Conservation (phyloP, 2,113 vertebrate genomes). For the Chunga burmeisteri region DNA sequence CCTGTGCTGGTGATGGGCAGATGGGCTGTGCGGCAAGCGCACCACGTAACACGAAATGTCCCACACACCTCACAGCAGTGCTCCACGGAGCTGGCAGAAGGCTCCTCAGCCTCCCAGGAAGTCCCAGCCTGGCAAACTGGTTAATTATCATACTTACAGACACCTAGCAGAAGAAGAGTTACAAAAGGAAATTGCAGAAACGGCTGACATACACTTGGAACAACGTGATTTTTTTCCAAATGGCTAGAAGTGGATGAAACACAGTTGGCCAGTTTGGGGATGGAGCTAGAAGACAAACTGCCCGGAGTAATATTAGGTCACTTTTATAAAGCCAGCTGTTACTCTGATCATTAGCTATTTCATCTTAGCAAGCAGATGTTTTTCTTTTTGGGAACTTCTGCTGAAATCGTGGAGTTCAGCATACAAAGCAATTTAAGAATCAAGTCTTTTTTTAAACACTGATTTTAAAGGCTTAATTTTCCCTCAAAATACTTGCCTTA, state of each 20-base stretch:
- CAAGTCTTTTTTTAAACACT: not conserved
- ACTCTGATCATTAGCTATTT: conserved; percentile 1
- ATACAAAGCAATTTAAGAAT: not conserved
- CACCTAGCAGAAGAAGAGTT: not conserved
- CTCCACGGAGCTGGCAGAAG: not conserved
- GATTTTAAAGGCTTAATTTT: not conserved
- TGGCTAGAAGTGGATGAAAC: not conserved
- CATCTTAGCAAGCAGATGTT: conserved; percentile 3
- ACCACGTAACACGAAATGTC: not conserved
- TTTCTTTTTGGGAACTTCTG: not conserved
- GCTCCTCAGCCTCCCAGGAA: not conserved
- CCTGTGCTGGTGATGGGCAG: not conserved
- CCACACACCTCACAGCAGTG: not conserved
- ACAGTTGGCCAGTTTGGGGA: not conserved
- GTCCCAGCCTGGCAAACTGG: not conserved
- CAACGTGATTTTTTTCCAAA: not conserved
- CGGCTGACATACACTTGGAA: not conserved
- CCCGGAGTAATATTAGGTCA: not conserved
- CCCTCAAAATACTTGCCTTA: not conserved
- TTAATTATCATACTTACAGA: not conserved
- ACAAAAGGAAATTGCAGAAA: not conserved
- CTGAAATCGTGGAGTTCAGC: not conserved
- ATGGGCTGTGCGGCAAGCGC: not conserved
- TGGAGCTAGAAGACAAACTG: not conserved
- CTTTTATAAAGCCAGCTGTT: conserved; percentile 8